These are phyloP conservation scores for Scaptomyza tumidula DNA, from an alignment of 2,888 invertebrate species.

Conservation along the genomic window DNA sequence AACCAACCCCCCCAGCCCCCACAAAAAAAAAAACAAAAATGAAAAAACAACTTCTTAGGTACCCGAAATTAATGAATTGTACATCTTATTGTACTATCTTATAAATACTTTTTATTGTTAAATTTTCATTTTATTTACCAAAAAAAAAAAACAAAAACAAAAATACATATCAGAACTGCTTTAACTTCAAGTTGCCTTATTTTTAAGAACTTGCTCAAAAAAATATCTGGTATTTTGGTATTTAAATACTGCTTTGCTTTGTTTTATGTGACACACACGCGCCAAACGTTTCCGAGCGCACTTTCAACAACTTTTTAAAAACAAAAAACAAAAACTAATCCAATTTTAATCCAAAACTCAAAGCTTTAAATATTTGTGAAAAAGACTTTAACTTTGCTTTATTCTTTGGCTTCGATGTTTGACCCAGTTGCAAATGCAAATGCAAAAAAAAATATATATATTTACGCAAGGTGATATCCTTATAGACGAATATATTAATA, in stretches of 20 bases:
- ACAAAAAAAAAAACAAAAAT: not conserved
- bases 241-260: slow-evolving; percentile 70
- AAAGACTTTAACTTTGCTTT: slow-evolving; percentile 68
- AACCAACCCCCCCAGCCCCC: not conserved
- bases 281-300: slow-evolving; percentile 64
- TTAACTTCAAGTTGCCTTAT: slow-evolving; percentile 32
- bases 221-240: slow-evolving; percentile 19
- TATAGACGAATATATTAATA: slow-evolving; percentile 83
- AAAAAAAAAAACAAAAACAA: slow-evolving; percentile 1
- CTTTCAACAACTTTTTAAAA: slow-evolving; percentile 37
- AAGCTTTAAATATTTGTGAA: slow-evolving; percentile 49
- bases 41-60: too few species aligned
- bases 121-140: slow-evolving; percentile 36
- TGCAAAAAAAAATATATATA: slow-evolving; percentile 22
- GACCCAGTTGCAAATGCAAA: slow-evolving; percentile 46
- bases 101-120: slow-evolving; percentile 14
- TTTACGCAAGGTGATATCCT: slow-evolving; percentile 80
- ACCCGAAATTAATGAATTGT: not conserved
- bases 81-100: slow-evolving; percentile 21
- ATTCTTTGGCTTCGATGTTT: slow-evolving; percentile 73
- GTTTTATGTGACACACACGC: slow-evolving; percentile 64
- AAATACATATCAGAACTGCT: slow-evolving; percentile 35
- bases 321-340: slow-evolving; percentile 30
- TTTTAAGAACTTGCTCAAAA: slow-evolving; percentile 22
- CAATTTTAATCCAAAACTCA: too few species aligned